Conservation (phyloP, 2,113 vertebrate species). For the Cynopterus brachyotis region DNA sequence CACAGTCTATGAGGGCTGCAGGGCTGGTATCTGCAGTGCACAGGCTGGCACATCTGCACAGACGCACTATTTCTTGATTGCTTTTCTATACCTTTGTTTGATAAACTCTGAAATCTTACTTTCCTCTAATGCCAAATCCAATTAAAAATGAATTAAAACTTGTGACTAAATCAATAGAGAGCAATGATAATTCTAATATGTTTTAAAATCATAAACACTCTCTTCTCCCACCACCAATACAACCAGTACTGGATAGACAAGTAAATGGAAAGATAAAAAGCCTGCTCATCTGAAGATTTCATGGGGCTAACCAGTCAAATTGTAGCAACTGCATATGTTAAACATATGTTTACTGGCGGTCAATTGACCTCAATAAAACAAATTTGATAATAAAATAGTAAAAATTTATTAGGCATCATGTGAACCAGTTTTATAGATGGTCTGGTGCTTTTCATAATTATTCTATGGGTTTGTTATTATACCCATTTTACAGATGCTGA, state of each 20-base stretch:
- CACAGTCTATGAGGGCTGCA: rapidly evolving
- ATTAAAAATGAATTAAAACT: background rate
- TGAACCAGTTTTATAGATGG: background rate
- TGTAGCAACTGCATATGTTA: background rate
- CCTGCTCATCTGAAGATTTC: background rate
- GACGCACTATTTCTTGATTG: background rate
- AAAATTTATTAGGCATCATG: background rate
- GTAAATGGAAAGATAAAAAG: background rate
- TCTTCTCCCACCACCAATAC: background rate
- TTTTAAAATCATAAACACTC: background rate
- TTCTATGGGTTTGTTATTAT: background rate
- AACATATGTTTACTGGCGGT: background rate
- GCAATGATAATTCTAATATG: background rate
- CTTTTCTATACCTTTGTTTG: background rate
- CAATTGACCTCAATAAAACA: background rate
- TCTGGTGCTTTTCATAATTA: background rate
- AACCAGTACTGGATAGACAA: background rate
- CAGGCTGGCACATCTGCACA: background rate
- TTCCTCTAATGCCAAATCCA: background rate
- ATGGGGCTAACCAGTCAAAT: background rate
- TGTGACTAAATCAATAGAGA: background rate
- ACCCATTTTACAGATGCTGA: background rate
- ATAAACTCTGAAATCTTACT: background rate
- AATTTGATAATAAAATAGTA: background rate
- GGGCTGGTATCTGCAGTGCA: background rate